phyloP scores from a whole-genome alignment of 2,797 vertebrate species.

The Delichon dasypus region DNA sequence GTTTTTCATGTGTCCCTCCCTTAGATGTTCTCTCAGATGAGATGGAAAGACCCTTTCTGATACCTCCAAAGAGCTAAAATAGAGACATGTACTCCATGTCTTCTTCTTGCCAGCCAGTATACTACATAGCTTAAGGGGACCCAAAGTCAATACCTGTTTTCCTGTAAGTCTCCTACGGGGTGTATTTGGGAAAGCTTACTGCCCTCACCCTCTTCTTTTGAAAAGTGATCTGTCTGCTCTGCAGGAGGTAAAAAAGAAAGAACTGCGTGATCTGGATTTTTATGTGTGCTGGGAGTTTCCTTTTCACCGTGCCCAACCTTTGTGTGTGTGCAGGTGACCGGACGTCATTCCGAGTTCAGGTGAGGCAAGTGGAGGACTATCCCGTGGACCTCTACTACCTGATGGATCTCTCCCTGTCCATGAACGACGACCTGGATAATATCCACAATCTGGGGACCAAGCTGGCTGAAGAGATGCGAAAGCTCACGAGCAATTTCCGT shows the following conservation, averaged over 20 bases:
- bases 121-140: background rate
- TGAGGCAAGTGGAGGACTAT: conserved; percentile 97
- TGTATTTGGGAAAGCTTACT: background rate
- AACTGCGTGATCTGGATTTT: background rate
- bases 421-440: conserved; percentile 95
- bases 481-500: conserved; percentile 97
- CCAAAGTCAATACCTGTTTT: background rate
- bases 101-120: background rate
- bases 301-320: background rate
- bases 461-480: conserved; percentile 93
- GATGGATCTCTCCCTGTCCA: conserved; percentile 98
- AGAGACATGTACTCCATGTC: background rate
- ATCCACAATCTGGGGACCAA: conserved; percentile 94
- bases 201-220: background rate
- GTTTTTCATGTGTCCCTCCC: background rate
- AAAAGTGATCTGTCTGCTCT: background rate
- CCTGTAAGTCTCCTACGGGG: background rate
- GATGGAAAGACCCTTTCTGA: background rate
- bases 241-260: rapidly evolving
- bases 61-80: background rate
- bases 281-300: background rate
- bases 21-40: background rate
- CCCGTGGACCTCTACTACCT: conserved; percentile 97
- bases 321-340: conserved; percentile 80
- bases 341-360: conserved; percentile 86